A percentile compares a stretch with the other conserved stretches of the same genome.
phyloP scores from a whole-genome alignment of 1,140 invertebrate species.

The Brachionus rotundiformis region DNA sequence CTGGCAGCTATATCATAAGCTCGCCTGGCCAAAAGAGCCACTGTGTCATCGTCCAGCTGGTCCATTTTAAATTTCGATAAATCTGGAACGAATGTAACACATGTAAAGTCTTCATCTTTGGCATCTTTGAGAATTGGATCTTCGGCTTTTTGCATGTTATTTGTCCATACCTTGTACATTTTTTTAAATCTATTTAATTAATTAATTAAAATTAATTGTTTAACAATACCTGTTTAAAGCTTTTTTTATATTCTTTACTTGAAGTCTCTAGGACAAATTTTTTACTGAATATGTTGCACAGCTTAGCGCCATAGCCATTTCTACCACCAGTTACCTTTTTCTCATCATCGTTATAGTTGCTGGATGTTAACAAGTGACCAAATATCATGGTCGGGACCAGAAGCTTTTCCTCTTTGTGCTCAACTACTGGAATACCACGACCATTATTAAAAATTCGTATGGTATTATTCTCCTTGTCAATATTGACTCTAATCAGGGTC shows the following conservation, averaged over 20 bases:
- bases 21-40: slow-evolving; percentile 84
- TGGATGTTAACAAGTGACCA: slow-evolving; percentile 95
- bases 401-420: slow-evolving; percentile 98
- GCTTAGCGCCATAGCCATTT: slow-evolving; percentile 98
- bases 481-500: slow-evolving; percentile 94
- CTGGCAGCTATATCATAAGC: slow-evolving; percentile 95
- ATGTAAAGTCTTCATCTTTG: slow-evolving; percentile 86
- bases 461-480: slow-evolving; percentile 85
- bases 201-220: neutral
- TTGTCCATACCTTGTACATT: slow-evolving; percentile 74
- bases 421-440: slow-evolving; percentile 92
- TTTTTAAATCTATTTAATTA: neutral
- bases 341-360: slow-evolving; percentile 98
- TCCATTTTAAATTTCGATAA: slow-evolving; percentile 94
- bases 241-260: slow-evolving; percentile 79
- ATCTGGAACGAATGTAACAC: slow-evolving; percentile 93
- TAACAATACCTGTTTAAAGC: slow-evolving; percentile 75
- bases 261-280: slow-evolving; percentile 95
- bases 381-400: slow-evolving; percentile 99
- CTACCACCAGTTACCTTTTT: slow-evolving; percentile 89
- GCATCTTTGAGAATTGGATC: slow-evolving; percentile 75
- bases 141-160: slow-evolving; percentile 90
- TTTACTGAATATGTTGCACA: slow-evolving; percentile 99
- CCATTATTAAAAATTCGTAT: slow-evolving; percentile 98
- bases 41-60: slow-evolving; percentile 85